phyloP scores from a whole-genome alignment of 1,140 invertebrate genomes.

The Lepidurus packardi region DNA sequence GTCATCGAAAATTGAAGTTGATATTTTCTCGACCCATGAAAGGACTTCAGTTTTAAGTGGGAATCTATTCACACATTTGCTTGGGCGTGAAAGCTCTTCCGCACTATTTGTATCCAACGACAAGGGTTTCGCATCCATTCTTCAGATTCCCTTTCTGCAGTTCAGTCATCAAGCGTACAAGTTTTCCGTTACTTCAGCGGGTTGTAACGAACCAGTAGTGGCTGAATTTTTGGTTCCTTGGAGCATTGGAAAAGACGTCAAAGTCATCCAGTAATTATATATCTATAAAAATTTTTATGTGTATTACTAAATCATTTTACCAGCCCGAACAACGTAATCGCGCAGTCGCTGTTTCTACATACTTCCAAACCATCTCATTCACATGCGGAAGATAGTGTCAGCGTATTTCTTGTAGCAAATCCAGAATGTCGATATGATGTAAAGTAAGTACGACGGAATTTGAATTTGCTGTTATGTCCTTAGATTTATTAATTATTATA shows the following conservation, averaged over 20 bases:
- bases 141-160: not conserved
- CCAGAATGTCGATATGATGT: not conserved
- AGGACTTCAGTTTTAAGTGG: not conserved
- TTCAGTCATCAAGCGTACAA: not conserved
- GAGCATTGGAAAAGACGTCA: not conserved
- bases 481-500: not conserved
- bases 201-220: not conserved
- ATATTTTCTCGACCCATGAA: not conserved
- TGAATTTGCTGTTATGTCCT: not conserved
- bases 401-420: not conserved
- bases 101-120: not conserved
- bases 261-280: not conserved
- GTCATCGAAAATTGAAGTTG: not conserved
- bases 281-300: not conserved
- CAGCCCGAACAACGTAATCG: not conserved
- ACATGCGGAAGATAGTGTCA: not conserved
- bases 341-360: not conserved
- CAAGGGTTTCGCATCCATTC: not conserved
- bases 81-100: not conserved
- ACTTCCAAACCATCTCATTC: not conserved
- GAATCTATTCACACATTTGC: not conserved
- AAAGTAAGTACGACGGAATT: not conserved
- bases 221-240: not conserved
- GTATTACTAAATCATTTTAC: not conserved
- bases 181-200: not conserved